Percentiles rank a stretch among this genome's conserved stretches.
phyloP scores from a whole-genome alignment of 2,888 invertebrate genomes.

The Habrosyne pyritoides region DNA sequence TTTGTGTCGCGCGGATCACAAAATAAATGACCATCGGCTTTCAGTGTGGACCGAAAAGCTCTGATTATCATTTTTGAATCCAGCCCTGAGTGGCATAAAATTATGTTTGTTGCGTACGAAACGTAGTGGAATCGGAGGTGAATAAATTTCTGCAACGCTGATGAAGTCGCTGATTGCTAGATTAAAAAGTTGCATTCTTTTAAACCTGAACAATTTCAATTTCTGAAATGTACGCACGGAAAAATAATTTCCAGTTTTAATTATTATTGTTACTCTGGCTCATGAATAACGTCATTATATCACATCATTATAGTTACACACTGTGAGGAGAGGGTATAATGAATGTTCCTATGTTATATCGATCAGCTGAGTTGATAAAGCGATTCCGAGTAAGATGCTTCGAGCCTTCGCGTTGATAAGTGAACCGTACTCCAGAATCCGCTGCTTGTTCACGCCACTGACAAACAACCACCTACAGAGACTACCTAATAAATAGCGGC shows the following conservation, averaged over 20 bases:
- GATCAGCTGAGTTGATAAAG: conserved; percentile 34
- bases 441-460: conserved; percentile 32
- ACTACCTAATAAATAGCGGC: conserved; percentile 41
- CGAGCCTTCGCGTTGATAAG: conserved; percentile 40
- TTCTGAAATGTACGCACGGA: conserved; percentile 28
- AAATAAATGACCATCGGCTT: conserved; percentile 21
- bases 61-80: not conserved
- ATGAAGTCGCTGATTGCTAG: conserved; percentile 2
- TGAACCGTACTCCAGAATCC: conserved; percentile 34
- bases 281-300: not conserved
- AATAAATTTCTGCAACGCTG: not conserved
- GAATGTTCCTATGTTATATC: conserved; percentile 22
- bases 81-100: not conserved
- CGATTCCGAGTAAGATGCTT: conserved; percentile 21
- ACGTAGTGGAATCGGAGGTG: not conserved
- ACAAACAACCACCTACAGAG: conserved; percentile 30
- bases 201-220: conserved; percentile 17
- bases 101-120: conserved; percentile 1
- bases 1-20: conserved; percentile 9
- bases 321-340: not conserved
- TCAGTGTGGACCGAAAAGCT: not conserved
- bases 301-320: not conserved
- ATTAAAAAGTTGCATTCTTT: conserved; percentile 13
- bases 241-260: not conserved
- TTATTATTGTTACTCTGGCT: not conserved